These are phyloP conservation scores for Mythimna pallens DNA, from an alignment of 2,888 invertebrate species.

Conservation along the genomic window DNA sequence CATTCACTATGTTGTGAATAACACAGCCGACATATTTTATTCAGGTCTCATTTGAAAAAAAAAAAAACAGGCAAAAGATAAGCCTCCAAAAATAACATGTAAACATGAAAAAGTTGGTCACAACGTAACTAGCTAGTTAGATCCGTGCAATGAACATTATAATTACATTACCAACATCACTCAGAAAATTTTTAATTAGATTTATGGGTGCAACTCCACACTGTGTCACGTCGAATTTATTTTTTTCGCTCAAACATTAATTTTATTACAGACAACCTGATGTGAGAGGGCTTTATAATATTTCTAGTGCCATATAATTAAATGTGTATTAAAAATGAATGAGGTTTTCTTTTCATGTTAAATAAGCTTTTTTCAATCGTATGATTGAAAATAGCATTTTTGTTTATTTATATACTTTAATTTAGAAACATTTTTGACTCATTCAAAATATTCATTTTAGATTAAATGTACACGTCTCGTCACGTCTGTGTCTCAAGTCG, in stretches of 20 bases:
- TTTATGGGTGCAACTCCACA: constrained; percentile 41
- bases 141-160: constrained; percentile 54
- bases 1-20: too few species aligned
- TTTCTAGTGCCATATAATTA: constrained; percentile 20
- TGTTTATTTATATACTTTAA: neutral
- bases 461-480: neutral
- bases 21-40: too few species aligned
- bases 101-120: constrained; percentile 20
- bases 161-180: constrained; percentile 64
- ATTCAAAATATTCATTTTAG: neutral
- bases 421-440: neutral
- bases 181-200: constrained; percentile 65
- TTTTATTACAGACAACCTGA: constrained; percentile 25
- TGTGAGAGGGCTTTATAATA: constrained; percentile 16
- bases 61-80: too few species aligned
- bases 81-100: neutral
- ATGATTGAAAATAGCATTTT: neutral
- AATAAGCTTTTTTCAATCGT: neutral
- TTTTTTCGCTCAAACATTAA: constrained; percentile 34
- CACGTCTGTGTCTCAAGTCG: too few species aligned
- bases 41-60: too few species aligned
- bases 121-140: constrained; percentile 47
- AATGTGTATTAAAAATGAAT: neutral
- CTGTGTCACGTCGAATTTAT: constrained; percentile 25
- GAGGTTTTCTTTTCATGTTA: neutral